Evolutionary conservation across 2,113 vertebrate species (phyloP).

Genomic region (Chamaea fasciata): DNA sequence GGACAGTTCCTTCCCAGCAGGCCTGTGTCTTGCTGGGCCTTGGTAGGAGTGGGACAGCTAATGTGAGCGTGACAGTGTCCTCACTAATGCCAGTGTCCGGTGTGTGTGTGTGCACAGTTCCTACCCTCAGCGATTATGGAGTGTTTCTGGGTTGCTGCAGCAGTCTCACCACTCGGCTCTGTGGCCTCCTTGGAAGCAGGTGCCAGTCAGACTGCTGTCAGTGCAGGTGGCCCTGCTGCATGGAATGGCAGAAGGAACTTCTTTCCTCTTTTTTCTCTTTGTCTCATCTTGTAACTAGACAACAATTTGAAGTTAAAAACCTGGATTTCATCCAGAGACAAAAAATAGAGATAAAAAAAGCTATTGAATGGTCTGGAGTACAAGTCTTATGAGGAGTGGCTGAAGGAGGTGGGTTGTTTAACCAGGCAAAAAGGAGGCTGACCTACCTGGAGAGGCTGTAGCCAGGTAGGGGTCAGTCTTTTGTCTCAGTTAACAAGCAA

Average conservation of each 20-base stretch:
- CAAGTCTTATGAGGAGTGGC: background rate
- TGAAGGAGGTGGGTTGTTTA: background rate
- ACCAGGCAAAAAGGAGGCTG: background rate
- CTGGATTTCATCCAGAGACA: background rate
- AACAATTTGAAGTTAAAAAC: background rate
- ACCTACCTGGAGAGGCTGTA: background rate
- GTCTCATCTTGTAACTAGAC: background rate
- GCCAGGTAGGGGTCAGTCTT: too few relatives aligned
- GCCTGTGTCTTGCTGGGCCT: accelerated
- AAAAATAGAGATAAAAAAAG: background rate
- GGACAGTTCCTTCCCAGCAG: background rate
- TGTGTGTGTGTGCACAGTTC: accelerated
- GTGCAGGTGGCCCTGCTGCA: background rate
- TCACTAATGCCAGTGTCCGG: background rate
- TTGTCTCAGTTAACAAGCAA: background rate
- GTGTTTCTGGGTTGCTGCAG: background rate
- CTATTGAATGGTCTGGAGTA: background rate
- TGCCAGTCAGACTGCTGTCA: accelerated
- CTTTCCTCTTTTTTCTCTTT: background rate
- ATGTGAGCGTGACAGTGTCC: accelerated
- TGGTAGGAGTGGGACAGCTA: too few relatives aligned
- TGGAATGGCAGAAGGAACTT: accelerated
- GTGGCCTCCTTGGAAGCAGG: accelerated
- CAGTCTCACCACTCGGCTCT: background rate
- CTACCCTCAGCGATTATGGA: background rate